Conservation (phyloP, 1,140 invertebrate species). For the Ceratosolen solmsi region DNA sequence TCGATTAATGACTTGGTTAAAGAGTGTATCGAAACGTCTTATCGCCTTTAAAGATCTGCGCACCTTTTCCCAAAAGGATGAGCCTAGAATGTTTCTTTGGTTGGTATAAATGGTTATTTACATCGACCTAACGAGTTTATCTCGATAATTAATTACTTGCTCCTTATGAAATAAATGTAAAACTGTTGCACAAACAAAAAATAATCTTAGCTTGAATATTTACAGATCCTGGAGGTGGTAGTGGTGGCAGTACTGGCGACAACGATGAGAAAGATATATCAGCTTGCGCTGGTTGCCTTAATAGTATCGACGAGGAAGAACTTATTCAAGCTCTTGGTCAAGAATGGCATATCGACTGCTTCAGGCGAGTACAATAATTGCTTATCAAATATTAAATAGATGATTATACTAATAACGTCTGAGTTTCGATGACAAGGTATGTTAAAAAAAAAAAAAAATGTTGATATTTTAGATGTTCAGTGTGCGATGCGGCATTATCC, state of each 20-base stretch:
- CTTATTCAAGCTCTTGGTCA: slow-evolving; percentile 85
- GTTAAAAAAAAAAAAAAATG: too few species aligned
- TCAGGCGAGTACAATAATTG: slow-evolving; percentile 76
- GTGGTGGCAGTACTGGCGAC: slow-evolving; percentile 62
- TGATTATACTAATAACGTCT: background rate
- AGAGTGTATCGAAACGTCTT: too few species aligned
- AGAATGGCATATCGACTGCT: slow-evolving; percentile 91
- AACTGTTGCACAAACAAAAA: too few species aligned
- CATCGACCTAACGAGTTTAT: too few species aligned
- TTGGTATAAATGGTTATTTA: background rate
- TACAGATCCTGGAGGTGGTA: slow-evolving; percentile 69
- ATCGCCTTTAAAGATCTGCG: too few species aligned
- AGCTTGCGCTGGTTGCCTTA: slow-evolving; percentile 82
- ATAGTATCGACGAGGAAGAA: slow-evolving; percentile 81
- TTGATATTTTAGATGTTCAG: slow-evolving; percentile 88
- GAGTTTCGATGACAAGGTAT: background rate
- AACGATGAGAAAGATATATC: slow-evolving; percentile 50
- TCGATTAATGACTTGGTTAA: too few species aligned
- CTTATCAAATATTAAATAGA: slow-evolving; percentile 28
- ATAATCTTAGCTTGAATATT: slow-evolving; percentile 7
- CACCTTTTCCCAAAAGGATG: too few species aligned
- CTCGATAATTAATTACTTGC: too few species aligned
- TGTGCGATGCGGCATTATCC: slow-evolving; percentile 86
- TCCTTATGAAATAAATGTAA: too few species aligned
- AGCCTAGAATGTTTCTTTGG: background rate